phyloP scores from a whole-genome alignment of 2,113 vertebrate genomes.

The Myrmecobius fasciatus region DNA sequence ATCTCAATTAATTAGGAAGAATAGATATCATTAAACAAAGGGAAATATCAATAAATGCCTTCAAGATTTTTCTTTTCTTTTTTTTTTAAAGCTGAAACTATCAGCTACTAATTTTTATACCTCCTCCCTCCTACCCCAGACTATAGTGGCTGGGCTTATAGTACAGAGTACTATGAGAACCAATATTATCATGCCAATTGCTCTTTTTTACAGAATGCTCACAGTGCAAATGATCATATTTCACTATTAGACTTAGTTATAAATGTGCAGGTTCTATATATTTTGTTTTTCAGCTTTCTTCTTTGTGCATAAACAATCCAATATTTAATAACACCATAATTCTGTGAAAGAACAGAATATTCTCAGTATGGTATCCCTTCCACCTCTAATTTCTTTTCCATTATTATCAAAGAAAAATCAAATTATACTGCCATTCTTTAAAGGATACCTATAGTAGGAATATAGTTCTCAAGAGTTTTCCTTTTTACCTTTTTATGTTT shows the following conservation, averaged over 20 bases:
- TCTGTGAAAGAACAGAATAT: neutral
- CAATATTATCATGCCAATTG: neutral
- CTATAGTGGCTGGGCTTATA: neutral
- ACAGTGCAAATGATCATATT: neutral
- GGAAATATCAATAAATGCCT: neutral
- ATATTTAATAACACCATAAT: neutral
- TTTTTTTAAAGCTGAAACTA: neutral
- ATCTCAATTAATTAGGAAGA: neutral
- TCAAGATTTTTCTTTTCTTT: neutral
- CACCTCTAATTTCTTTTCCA: too few species aligned
- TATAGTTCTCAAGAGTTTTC: too few species aligned
- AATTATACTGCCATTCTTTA: too few species aligned
- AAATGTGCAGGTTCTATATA: neutral
- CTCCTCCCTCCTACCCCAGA: neutral
- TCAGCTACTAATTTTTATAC: neutral
- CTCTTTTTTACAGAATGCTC: neutral
- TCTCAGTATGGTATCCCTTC: too few species aligned
- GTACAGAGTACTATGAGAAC: neutral
- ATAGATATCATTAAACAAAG: neutral
- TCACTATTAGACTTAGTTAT: neutral
- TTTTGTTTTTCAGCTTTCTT: neutral
- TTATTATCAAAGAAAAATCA: too few species aligned
- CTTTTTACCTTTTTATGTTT: too few species aligned
- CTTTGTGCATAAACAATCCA: neutral
- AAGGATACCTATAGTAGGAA: too few species aligned